Evolutionary conservation across 2,888 invertebrate species (phyloP).

Genomic region (Neria commutata): DNA sequence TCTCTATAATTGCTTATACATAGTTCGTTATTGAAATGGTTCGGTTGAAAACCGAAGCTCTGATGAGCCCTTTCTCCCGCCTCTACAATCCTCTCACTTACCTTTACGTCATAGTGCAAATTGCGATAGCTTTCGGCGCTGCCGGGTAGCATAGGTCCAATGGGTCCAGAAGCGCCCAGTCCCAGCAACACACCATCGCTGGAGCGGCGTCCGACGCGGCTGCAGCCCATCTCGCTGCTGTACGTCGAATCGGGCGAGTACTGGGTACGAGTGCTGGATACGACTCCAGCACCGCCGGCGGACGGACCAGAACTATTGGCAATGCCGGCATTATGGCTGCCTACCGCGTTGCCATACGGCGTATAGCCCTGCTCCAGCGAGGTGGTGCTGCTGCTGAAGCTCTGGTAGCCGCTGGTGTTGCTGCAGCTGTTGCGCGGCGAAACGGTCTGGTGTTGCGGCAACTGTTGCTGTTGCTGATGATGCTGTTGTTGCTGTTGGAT

Average conservation of each 20-base stretch:
- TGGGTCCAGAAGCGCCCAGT: constrained; percentile 37
- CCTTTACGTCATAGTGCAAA: constrained; percentile 55
- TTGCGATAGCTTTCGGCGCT: constrained; percentile 56
- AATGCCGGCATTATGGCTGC: constrained; percentile 16
- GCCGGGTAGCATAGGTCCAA: constrained; percentile 39
- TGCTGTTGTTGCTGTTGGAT: constrained; percentile 50
- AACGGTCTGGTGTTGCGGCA: constrained; percentile 34
- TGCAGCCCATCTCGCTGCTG: constrained; percentile 48
- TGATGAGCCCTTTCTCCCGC: neutral
- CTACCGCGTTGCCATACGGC: constrained; percentile 38
- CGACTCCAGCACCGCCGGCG: constrained; percentile 20
- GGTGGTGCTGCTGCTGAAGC: constrained; percentile 61
- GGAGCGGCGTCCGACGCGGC: constrained; percentile 51
- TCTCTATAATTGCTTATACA: constrained; percentile 30
- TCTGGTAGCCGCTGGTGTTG: constrained; percentile 61
- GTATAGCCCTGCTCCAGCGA: constrained; percentile 61
- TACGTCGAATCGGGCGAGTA: constrained; percentile 60
- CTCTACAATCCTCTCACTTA: no score
- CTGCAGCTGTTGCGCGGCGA: constrained; percentile 55
- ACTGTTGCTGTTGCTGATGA: constrained; percentile 52
- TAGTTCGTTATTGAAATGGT: no score
- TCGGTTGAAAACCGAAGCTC: neutral
- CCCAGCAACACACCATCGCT: constrained; percentile 58
- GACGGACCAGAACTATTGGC: neutral
- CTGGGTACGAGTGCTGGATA: constrained; percentile 38